Base-by-base conservation (phyloP, 2,888 invertebrate genomes). In the Xestia ashworthii region DNA sequence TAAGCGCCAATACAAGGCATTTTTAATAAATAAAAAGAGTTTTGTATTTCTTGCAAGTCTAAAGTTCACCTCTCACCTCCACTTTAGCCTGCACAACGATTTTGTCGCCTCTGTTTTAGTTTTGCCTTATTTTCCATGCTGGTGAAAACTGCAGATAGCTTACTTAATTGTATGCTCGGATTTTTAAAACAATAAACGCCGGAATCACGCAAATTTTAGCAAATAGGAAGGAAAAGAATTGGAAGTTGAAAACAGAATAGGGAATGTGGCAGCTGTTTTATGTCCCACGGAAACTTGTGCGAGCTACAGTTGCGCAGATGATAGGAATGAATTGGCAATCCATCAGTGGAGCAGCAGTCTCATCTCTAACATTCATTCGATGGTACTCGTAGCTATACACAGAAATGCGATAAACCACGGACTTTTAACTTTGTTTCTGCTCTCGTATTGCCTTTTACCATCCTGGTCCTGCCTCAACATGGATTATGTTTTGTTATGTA, bases 281-380 rank as follows among this genome's bases (percentile, higher is more conserved):
- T 81, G 60, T 81, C 84, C 67, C 81, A 81, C 65, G 71, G 64
- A 72, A 65, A 80, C 41, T 68, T 60, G 44, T 50, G 9, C 14
- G 62, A 46, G 32, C 16, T 71, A 68, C 67, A 71, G 58, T 83
- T 53, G 84, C 32, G 38, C 71, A 71, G 80, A 79, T 68, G 58
- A 81, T 68, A 65, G 65, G 50, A 80, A 80, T 84, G 32, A 68
- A 84, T 81, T 84, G 84, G 72, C 65, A 81, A 84, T 81, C 80
- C 68, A 80, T 72, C 80, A 58, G 50, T 16, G 68, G 50, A 71
- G 84, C 46, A 68, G 64, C 58, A 58, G 69, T 81, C 83, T 79
- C 71, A 58, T 48, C 22, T 53, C 32, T 38, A 50, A 38, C 48
- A 53, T 53, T 82, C 38, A 76, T 76, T 73, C 55, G 9, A 64